Base-by-base conservation (phyloP, 1,140 invertebrate genomes). In the Octopus bimaculoides region DNA sequence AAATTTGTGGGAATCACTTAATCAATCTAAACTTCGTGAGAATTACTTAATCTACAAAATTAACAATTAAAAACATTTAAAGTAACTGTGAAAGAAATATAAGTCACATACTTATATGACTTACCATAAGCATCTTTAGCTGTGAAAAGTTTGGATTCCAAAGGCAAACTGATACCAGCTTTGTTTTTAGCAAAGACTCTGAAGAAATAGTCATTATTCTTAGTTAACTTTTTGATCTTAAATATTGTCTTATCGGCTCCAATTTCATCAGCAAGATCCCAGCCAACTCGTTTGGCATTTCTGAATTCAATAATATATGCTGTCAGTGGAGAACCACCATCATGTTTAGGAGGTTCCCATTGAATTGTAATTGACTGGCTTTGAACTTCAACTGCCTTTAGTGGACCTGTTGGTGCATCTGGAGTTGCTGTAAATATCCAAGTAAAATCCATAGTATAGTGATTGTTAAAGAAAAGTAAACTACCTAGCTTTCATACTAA, bases 201-300 rank as follows among this genome's bases (percentile, higher is more conserved):
- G 86, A 98, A 98, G 90, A 98, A 96, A 90, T 99, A 99, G 88
- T 98, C 96, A 83, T 96, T 94, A 5, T 96, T 95, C 91, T 99
- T 96, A 78, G 93, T 96, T 12, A 99, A 91, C 81, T 95, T 94
- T 2, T 95, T 94, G 20, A 98, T 94, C 54, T 75, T 81, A 75
- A 82, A 82, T 55, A 82, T 82, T 53, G 83, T 79, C 7, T 54
- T 77, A 61, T 80, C 77, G 52, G 82, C 79, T 14, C 83, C 80
- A 52, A 83, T 81, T 61, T 82, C 84, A 61, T 78, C 79, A 5
- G 83, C 82, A 12, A 84, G 80, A 12, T 81, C 73, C 85, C 85
- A 87, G 54, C 81, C 79, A 10, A 81, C 77, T 76, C 84, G 82
- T 80, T 83, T 84, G 53, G 78, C 75, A 71, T 88, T 87, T 20